Base-by-base conservation (phyloP, 2,113 vertebrate species). In the Lampris megalopsis region DNA sequence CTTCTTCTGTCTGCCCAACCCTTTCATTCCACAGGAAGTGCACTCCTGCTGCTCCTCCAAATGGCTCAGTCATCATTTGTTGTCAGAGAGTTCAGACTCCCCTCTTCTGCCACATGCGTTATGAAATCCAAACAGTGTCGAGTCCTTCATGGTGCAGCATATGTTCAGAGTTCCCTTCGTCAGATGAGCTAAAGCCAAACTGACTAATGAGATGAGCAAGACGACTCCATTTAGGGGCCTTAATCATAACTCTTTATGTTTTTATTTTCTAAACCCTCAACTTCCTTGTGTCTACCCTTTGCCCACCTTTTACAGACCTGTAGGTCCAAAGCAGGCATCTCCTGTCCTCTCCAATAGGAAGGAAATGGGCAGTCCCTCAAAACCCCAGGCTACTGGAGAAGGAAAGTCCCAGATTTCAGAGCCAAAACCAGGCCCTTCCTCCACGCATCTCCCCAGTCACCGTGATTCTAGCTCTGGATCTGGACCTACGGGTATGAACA, bases 1-100 rank as follows among this genome's bases (percentile, higher is more conserved):
- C 60, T 68, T 71, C 41, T 62, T 85, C 79, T 79, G 35, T 84
- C 67, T 58, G 58, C 84, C 74, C 86, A 85, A 53, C 77, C 63
- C 77, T 54, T 61, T 71, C 59, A 48, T 83, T 80, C 88, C 79
- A 45, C 88, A 92, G 92, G 90, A 82, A 47, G 68, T 87, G 79
- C 64, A 62, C 86, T 71, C 86, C 79, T 68, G 85, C 89, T 79
- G 74, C 87, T 87, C 77, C 64, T 86, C 85, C 85, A 77, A 90
- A 92, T 80, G 80, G 62, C 86, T 75, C 84, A 9, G 61, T 75
- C 80, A 42, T 77, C 68, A 78, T 80, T 85, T 70, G 81, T 66
- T 72, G 81, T 87, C 78, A 9, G 42, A 67, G 76, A 71, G 48
- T 53, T 58, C 53, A 8, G 61, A 49, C 71, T 59, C 72, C 77